phyloP scores from a whole-genome alignment of 2,113 vertebrate species.

The Python bivittatus region DNA sequence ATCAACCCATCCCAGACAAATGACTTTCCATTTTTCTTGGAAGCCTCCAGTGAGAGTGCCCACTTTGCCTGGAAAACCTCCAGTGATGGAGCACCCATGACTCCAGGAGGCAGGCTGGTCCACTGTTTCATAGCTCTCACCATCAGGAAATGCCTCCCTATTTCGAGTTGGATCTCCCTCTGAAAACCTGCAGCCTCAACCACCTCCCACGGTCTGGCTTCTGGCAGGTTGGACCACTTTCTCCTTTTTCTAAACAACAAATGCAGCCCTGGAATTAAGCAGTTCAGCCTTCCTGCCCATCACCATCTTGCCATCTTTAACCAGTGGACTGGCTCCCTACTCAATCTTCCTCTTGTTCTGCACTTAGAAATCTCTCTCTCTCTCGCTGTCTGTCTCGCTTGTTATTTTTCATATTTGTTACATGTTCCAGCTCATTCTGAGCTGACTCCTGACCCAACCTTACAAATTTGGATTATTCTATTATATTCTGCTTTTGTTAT shows the following conservation, averaged over 20 bases:
- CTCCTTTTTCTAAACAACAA: background rate
- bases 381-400: too few species aligned
- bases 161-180: background rate
- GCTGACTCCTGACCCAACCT: too few species aligned
- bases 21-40: background rate
- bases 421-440: too few species aligned
- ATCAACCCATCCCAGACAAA: background rate
- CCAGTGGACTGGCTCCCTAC: too few species aligned
- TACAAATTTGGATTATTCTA: too few species aligned
- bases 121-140: background rate
- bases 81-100: background rate
- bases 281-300: background rate
- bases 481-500: too few species aligned
- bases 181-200: background rate
- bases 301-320: too few species aligned
- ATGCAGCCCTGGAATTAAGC: background rate
- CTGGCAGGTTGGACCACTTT: background rate
- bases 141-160: background rate
- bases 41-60: background rate
- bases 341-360: too few species aligned
- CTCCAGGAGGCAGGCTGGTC: background rate
- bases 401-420: too few species aligned
- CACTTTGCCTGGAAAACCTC: background rate
- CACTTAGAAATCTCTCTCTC: background rate
- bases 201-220: background rate